Conservation (phyloP, 2,797 vertebrate species). For the Poecilia wingei region DNA sequence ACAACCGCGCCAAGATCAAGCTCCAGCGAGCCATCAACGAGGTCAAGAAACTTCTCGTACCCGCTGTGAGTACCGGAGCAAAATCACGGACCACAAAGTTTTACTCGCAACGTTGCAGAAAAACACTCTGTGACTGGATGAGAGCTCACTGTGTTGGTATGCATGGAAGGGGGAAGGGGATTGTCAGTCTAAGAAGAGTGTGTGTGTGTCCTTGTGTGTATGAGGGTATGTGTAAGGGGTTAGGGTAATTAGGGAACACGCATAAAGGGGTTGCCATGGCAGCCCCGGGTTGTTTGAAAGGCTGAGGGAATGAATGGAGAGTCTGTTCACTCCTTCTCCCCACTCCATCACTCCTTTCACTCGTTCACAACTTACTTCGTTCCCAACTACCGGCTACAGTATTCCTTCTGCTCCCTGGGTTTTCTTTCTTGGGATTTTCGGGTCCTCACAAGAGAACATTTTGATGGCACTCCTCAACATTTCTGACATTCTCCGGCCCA, state of each 20-base stretch:
- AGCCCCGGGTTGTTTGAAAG: slow-evolving; percentile 80
- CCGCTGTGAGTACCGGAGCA: slow-evolving; percentile 89
- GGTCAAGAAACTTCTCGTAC: slow-evolving; percentile 96
- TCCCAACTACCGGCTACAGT: slow-evolving; percentile 79
- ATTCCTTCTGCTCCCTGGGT: slow-evolving; percentile 58
- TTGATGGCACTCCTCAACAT: slow-evolving; percentile 74
- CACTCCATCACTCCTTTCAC: slow-evolving; percentile 80
- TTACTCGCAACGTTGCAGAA: slow-evolving; percentile 26
- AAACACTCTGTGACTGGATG: slow-evolving; percentile 58
- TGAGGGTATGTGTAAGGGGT: slow-evolving; percentile 75
- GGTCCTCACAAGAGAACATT: slow-evolving; percentile 67
- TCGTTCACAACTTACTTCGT: slow-evolving; percentile 80
- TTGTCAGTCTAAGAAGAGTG: slow-evolving; percentile 67
- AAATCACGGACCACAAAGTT: not conserved
- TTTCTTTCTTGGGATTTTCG: slow-evolving; percentile 32
- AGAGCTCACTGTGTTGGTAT: slow-evolving; percentile 73
- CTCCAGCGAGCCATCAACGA: slow-evolving; percentile 97
- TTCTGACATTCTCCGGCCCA: slow-evolving; percentile 75
- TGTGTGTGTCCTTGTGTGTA: slow-evolving; percentile 62
- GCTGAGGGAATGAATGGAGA: slow-evolving; percentile 80
- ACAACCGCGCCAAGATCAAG: slow-evolving; percentile 98
- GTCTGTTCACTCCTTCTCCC: slow-evolving; percentile 79
- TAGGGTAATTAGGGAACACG: slow-evolving; percentile 81
- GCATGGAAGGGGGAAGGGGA: slow-evolving; percentile 71
- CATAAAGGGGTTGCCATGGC: slow-evolving; percentile 81